Conservation (phyloP, 2,888 invertebrate genomes). For the Oxystoma pomonae region DNA sequence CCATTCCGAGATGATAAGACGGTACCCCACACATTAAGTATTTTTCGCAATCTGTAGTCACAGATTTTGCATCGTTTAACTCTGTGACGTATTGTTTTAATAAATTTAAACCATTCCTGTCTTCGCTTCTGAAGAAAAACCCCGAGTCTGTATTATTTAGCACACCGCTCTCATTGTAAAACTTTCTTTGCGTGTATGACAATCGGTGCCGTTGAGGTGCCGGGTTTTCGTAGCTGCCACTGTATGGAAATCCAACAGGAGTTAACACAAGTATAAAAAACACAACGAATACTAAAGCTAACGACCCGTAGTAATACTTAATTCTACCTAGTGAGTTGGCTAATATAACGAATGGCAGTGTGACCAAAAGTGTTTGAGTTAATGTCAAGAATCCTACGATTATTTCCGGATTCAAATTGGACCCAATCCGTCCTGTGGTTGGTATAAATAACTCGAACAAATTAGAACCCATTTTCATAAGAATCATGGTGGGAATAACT, state of each 20-base stretch:
- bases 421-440: slow-evolving; percentile 48
- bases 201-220: slow-evolving; percentile 62
- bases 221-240: slow-evolving; percentile 53
- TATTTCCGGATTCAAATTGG: slow-evolving; percentile 48
- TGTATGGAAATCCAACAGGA: slow-evolving; percentile 68
- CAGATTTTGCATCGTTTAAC: slow-evolving; percentile 29
- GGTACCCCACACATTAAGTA: slow-evolving; percentile 42
- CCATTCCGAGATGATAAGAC: slow-evolving; percentile 35
- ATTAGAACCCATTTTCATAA: slow-evolving; percentile 35
- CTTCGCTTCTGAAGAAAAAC: slow-evolving; percentile 41
- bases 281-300: slow-evolving; percentile 33
- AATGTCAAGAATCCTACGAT: slow-evolving; percentile 45
- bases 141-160: slow-evolving; percentile 39
- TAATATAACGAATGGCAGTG: slow-evolving; percentile 43
- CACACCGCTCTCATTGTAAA: slow-evolving; percentile 35
- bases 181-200: slow-evolving; percentile 39
- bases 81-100: slow-evolving; percentile 35
- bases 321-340: slow-evolving; percentile 34
- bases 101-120: slow-evolving; percentile 41
- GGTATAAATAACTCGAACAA: slow-evolving; percentile 42
- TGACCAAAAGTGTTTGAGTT: slow-evolving; percentile 43
- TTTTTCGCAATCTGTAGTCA: slow-evolving; percentile 36
- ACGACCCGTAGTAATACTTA: slow-evolving; percentile 29
- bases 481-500: slow-evolving; percentile 34
- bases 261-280: slow-evolving; percentile 54